Evolutionary conservation across 2,113 vertebrate genomes (phyloP).

Genomic region (Panurus biarmicus): DNA sequence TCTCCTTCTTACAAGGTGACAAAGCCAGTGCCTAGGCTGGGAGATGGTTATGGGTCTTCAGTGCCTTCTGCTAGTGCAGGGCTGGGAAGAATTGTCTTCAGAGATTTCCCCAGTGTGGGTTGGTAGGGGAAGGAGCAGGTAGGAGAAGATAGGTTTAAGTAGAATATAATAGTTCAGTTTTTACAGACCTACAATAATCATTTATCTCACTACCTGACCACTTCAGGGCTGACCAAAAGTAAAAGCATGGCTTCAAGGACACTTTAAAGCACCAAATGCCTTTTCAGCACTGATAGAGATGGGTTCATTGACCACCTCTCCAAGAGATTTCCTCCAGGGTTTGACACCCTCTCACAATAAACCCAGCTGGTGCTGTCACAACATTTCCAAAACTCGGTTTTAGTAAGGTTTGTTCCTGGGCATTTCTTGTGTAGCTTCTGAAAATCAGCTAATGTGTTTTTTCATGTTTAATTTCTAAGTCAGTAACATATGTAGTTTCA

Average conservation of each 20-base stretch:
- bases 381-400: rapidly evolving
- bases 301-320: background rate
- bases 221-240: background rate
- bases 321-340: background rate
- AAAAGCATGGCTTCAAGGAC: background rate
- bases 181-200: background rate
- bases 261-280: background rate
- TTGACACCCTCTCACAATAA: background rate
- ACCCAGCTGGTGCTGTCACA: background rate
- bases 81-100: background rate
- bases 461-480: background rate
- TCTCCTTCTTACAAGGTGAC: background rate
- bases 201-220: background rate
- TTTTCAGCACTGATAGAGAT: background rate
- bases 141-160: background rate
- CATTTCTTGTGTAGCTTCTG: background rate
- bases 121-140: background rate
- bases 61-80: background rate
- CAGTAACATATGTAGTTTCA: background rate
- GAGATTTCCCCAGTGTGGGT: background rate
- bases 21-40: background rate
- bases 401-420: background rate
- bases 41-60: background rate
- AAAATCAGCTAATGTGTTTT: background rate
- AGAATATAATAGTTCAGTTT: background rate